A percentile compares a stretch with the other conserved stretches of the same genome.
Conservation (phyloP, 2,797 vertebrate genomes). For the Sylvia borin region DNA sequence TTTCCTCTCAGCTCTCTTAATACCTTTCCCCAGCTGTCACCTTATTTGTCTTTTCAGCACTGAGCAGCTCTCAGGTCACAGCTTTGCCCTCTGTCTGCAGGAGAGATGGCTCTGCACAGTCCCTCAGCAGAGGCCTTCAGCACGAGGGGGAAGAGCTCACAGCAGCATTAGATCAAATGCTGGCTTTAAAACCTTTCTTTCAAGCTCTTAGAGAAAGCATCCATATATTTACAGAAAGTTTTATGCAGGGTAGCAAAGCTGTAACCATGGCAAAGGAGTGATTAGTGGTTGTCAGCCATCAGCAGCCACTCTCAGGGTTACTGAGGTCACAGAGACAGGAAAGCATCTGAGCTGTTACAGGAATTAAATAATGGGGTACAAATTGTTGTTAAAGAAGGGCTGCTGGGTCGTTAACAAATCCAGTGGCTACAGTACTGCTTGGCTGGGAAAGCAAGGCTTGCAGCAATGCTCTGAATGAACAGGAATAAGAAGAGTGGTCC, state of each 20-base stretch:
- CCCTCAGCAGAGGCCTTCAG: not conserved
- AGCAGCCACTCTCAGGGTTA: not conserved
- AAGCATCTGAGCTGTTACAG: not conserved
- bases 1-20: not conserved
- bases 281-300: not conserved
- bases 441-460: not conserved
- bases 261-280: not conserved
- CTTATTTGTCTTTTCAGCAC: not conserved
- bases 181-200: not conserved
- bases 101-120: not conserved
- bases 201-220: not conserved
- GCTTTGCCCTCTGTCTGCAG: not conserved
- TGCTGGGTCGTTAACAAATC: not conserved
- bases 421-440: not conserved
- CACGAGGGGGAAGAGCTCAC: fast-evolving
- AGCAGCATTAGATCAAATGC: not conserved
- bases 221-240: not conserved
- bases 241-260: not conserved
- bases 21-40: not conserved
- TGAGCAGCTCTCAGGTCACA: not conserved
- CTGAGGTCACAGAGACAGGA: not conserved
- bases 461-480: not conserved
- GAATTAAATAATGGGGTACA: not conserved
- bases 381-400: not conserved
- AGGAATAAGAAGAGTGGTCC: not conserved